Conservation (phyloP, 1,140 invertebrate genomes). For the Aphidius gifuensis region DNA sequence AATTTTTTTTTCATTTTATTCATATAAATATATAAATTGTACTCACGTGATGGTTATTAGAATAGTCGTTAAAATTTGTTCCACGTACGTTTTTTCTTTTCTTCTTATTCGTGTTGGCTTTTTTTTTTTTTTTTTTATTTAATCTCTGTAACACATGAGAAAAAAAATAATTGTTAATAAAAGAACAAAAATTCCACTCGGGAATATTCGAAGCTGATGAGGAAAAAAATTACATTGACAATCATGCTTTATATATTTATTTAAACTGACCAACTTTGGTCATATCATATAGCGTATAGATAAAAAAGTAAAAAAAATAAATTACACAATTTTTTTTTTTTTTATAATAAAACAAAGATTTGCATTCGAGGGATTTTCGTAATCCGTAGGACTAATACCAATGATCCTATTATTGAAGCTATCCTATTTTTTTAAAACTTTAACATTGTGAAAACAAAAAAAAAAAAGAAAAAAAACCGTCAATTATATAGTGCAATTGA, state of each 20-base stretch:
- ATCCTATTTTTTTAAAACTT: conserved; percentile 26
- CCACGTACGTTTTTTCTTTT: not conserved
- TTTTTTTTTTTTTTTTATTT: conserved; percentile 12
- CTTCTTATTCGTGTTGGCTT: conserved; percentile 1
- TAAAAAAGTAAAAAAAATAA: conserved; percentile 2
- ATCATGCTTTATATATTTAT: no score
- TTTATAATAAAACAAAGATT: conserved; percentile 20
- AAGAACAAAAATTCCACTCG: not conserved
- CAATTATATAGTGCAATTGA: no score
- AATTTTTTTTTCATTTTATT: not conserved
- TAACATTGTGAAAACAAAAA: no score
- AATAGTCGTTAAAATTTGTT: not conserved
- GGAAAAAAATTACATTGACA: no score
- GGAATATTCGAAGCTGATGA: not conserved
- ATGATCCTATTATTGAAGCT: conserved; percentile 44
- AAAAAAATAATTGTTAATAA: not conserved
- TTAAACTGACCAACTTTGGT: no score
- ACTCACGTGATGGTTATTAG: conserved; percentile 5
- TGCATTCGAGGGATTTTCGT: conserved; percentile 46
- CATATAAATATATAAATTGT: not conserved
- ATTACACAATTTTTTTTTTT: conserved; percentile 14
- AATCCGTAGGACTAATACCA: conserved; percentile 35
- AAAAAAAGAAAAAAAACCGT: no score
- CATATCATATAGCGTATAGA: no score
- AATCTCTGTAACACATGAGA: conserved; percentile 7